Percentiles rank a stretch among this genome's conserved stretches.
These are phyloP conservation scores for Erebia aethiops DNA, from an alignment of 2,888 invertebrate species.

Conservation along the genomic window DNA sequence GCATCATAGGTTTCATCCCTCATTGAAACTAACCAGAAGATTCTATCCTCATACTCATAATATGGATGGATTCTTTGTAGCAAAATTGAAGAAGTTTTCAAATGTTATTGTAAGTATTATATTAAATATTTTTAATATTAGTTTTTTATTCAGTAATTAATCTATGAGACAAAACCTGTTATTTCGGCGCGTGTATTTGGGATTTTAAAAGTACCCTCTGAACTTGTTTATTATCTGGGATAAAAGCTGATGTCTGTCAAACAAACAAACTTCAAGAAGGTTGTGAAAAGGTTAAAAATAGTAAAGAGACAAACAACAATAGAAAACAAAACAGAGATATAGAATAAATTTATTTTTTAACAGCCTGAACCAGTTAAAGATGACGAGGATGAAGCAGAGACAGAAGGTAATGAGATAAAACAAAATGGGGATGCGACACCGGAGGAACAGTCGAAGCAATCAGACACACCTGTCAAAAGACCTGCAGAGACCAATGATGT, in stretches of 20 bases:
- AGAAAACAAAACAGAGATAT: too few species aligned
- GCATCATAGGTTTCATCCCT: slow-evolving; percentile 94
- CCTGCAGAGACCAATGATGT: slow-evolving; percentile 47
- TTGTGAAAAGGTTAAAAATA: too few species aligned
- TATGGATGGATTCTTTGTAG: slow-evolving; percentile 99
- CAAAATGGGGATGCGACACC: slow-evolving; percentile 59
- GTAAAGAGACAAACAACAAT: too few species aligned
- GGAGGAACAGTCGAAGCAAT: slow-evolving; percentile 48
- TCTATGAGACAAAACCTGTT: too few species aligned
- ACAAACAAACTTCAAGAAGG: too few species aligned
- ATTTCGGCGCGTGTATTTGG: too few species aligned
- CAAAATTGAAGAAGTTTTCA: slow-evolving; percentile 98
- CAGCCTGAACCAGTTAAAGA: slow-evolving; percentile 76
- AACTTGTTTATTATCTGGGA: too few species aligned
- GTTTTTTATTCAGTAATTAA: slow-evolving; percentile 5
- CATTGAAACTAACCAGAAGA: slow-evolving; percentile 92
- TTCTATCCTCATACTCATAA: slow-evolving; percentile 99
- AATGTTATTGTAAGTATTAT: slow-evolving; percentile 84
- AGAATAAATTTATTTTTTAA: slow-evolving; percentile 26
- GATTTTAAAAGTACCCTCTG: too few species aligned
- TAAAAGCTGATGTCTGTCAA: too few species aligned
- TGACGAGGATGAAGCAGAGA: slow-evolving; percentile 66
- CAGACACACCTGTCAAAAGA: slow-evolving; percentile 53
- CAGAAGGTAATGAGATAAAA: slow-evolving; percentile 41
- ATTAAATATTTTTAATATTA: neutral